These are phyloP conservation scores for Trilocha varians DNA, from an alignment of 2,888 invertebrate genomes.

Conservation along the genomic window DNA sequence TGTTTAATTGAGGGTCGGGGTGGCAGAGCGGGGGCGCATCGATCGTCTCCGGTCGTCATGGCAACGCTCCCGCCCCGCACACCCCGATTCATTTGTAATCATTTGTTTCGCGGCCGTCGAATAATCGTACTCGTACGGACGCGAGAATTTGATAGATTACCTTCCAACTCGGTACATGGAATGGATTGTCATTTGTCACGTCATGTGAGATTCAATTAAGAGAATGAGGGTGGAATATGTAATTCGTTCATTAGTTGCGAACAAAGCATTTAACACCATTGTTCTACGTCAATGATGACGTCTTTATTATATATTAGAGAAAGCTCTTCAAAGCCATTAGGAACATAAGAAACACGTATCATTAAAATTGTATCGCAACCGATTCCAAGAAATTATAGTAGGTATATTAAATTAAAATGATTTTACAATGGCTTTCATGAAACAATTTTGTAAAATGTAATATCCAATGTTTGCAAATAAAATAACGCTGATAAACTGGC, in stretches of 20 bases:
- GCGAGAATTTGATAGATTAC: constrained; percentile 59
- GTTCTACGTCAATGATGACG: neutral
- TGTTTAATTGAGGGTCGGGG: constrained; percentile 60
- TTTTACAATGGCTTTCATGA: too few relatives aligned
- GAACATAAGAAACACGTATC: too few relatives aligned
- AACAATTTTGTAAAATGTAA: too few relatives aligned
- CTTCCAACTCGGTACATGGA: constrained; percentile 18
- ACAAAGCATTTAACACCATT: too few relatives aligned
- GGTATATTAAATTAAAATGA: too few relatives aligned
- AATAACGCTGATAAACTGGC: too few relatives aligned
- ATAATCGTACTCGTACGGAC: constrained; percentile 56
- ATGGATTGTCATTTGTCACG: constrained; percentile 22
- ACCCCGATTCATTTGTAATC: constrained; percentile 67
- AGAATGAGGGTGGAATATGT: neutral
- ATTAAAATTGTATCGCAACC: too few relatives aligned
- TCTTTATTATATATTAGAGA: neutral
- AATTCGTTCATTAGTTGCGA: neutral
- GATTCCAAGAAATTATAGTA: too few relatives aligned
- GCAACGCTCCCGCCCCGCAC: constrained; percentile 36
- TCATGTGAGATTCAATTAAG: neutral
- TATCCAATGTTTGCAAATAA: too few relatives aligned
- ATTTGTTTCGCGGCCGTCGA: constrained; percentile 67
- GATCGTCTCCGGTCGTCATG: constrained; percentile 66
- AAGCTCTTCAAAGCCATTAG: too few relatives aligned
- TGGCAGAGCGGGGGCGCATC: constrained; percentile 43